Evolutionary conservation across 2,113 vertebrate genomes (phyloP).

Genomic region (Megaceryle maxima): DNA sequence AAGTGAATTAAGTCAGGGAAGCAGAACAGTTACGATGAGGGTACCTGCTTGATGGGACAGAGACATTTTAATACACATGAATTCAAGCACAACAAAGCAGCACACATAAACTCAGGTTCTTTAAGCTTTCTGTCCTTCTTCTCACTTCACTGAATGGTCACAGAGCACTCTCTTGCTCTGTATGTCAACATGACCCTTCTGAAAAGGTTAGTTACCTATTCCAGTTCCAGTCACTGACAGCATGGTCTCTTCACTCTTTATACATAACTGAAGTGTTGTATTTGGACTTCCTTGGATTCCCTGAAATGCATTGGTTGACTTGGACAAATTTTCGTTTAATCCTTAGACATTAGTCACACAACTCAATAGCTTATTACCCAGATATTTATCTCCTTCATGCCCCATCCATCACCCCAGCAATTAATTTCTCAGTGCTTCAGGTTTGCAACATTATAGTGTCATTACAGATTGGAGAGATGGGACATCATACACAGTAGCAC

Average conservation of each 20-base stretch:
- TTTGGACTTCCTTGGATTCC: not conserved
- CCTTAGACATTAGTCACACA: not conserved
- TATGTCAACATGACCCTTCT: not conserved
- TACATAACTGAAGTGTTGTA: not conserved
- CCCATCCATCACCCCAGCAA: not conserved
- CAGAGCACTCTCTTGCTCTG: not conserved
- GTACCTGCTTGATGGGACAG: not conserved
- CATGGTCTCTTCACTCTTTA: not conserved
- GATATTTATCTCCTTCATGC: not conserved
- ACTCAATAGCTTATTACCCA: not conserved
- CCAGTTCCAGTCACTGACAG: not conserved
- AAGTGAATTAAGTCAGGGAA: not conserved
- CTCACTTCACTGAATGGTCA: not conserved
- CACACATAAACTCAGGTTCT: not conserved
- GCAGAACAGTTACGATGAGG: not conserved
- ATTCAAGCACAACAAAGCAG: not conserved
- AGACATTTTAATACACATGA: not conserved
- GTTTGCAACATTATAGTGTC: not conserved
- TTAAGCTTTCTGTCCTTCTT: not conserved
- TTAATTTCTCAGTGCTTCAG: not conserved
- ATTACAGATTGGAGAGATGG: not conserved
- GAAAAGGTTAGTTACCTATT: not conserved
- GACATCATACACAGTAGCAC: too few species aligned
- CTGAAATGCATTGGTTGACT: not conserved
- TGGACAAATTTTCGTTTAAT: not conserved